Percentiles rank a stretch among this genome's conserved stretches.
Evolutionary conservation across 2,888 invertebrate species (phyloP).

Genomic region (Brachycybe producta): DNA sequence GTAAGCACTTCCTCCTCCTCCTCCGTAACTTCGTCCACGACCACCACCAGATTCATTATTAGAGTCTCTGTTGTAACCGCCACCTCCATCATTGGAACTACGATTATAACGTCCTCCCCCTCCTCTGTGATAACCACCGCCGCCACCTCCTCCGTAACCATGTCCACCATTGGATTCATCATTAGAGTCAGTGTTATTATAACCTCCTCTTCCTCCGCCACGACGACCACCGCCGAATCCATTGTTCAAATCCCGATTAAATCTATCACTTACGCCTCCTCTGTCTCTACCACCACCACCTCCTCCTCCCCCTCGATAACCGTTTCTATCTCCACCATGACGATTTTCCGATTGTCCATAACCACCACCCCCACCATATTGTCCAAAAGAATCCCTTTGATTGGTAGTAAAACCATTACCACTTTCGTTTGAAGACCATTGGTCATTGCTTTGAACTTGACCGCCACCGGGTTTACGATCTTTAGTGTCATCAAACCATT

Average conservation of each 20-base stretch:
- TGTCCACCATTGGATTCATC: background rate
- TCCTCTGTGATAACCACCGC: constrained; percentile 2
- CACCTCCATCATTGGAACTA: background rate
- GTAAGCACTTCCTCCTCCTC: constrained; percentile 14
- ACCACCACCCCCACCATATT: no score
- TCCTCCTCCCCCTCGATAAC: constrained; percentile 2
- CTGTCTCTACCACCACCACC: constrained; percentile 20
- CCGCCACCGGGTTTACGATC: no score
- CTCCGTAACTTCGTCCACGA: constrained; percentile 6
- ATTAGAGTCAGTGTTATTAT: background rate
- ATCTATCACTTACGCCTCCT: constrained; percentile 18
- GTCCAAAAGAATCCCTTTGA: no score
- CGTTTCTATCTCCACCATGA: constrained; percentile 3
- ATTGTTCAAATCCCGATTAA: constrained; percentile 7
- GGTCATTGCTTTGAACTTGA: no score
- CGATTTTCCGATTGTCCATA: no score
- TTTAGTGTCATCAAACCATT: no score
- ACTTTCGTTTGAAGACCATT: no score
- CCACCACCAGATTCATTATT: background rate
- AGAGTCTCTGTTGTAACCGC: background rate
- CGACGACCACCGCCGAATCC: constrained; percentile 13
- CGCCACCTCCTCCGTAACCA: constrained; percentile 7
- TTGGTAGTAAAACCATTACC: no score
- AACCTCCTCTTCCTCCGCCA: background rate
- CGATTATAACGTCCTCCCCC: background rate